phyloP scores from a whole-genome alignment of 2,113 vertebrate species.

The Callaeas wilsoni region DNA sequence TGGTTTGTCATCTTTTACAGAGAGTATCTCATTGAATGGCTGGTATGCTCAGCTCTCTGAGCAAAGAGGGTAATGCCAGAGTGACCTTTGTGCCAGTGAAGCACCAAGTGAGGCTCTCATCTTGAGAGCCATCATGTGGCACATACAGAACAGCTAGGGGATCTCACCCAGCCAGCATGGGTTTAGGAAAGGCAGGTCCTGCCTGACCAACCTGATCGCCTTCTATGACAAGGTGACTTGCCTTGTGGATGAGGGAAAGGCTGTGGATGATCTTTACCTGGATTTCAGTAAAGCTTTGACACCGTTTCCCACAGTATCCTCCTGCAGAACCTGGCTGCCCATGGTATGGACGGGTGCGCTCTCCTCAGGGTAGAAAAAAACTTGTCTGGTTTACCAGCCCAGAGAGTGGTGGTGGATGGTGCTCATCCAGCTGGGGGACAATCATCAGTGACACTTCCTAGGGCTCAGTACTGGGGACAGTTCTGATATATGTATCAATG shows the following conservation, averaged over 20 bases:
- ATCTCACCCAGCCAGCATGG: neutral
- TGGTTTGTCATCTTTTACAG: neutral
- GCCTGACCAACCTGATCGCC: neutral
- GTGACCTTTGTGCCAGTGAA: neutral
- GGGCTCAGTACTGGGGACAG: neutral
- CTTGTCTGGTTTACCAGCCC: neutral
- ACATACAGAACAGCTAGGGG: rapidly evolving
- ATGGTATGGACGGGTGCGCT: no score
- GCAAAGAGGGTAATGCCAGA: neutral
- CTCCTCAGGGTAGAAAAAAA: neutral
- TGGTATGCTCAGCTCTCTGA: neutral
- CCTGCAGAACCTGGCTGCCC: neutral
- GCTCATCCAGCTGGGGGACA: no score
- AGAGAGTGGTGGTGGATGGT: neutral
- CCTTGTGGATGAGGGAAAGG: neutral
- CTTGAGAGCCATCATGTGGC: neutral
- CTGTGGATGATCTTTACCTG: neutral
- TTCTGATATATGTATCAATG: neutral
- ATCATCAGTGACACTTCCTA: neutral
- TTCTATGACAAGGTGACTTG: neutral
- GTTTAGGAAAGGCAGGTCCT: neutral
- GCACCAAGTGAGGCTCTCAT: neutral
- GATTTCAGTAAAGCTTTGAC: neutral
- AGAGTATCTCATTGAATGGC: neutral
- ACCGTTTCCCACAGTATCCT: neutral